phyloP scores from a whole-genome alignment of 2,888 invertebrate genomes.

The Diarsia mendica region DNA sequence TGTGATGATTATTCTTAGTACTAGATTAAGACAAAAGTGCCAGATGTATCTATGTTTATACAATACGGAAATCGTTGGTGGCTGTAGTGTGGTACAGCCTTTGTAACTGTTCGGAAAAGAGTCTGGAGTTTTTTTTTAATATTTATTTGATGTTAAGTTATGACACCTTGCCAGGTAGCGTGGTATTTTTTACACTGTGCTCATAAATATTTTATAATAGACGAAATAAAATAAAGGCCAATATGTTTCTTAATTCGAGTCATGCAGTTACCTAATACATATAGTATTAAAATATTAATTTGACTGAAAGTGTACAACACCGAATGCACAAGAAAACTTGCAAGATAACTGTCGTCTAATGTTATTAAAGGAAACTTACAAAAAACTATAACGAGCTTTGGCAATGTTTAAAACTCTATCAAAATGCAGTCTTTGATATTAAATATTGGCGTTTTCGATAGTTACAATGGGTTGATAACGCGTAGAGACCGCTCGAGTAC shows the following conservation, averaged over 20 bases:
- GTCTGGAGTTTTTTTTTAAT: constrained; percentile 42
- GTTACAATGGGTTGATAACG: background rate
- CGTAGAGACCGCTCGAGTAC: background rate
- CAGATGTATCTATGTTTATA: constrained; percentile 75
- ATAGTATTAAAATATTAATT: background rate
- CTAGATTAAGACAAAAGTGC: constrained; percentile 85
- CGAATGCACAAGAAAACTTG: background rate
- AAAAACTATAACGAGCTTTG: background rate
- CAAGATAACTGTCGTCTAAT: too few species aligned
- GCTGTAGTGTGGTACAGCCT: constrained; percentile 26
- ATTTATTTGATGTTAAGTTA: constrained; percentile 51
- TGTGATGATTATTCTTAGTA: constrained; percentile 78
- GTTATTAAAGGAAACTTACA: background rate
- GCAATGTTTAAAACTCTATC: background rate
- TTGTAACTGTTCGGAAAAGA: constrained; percentile 25
- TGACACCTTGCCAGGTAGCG: constrained; percentile 20
- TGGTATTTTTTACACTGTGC: constrained; percentile 19
- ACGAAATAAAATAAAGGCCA: background rate
- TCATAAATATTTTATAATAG: background rate
- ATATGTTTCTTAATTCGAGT: background rate
- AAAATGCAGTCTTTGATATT: background rate
- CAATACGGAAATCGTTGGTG: constrained; percentile 52
- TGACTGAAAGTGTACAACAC: background rate
- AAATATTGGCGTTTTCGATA: background rate
- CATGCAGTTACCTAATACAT: background rate